These are phyloP conservation scores for Anaspis maculata DNA, from an alignment of 2,888 invertebrate genomes.

Conservation along the genomic window DNA sequence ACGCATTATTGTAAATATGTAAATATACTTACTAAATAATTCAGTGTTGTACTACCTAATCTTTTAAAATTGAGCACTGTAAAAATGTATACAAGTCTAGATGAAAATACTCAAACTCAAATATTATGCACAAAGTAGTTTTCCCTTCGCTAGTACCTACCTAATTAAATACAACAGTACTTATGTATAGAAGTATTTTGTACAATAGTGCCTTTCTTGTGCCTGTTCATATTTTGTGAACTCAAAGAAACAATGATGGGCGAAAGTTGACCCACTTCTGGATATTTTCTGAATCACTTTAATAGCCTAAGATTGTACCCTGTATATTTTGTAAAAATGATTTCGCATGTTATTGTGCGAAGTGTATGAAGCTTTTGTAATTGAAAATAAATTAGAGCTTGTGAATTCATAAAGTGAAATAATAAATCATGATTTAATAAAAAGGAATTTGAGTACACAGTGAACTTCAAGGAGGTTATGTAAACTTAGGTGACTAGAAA, in stretches of 20 bases:
- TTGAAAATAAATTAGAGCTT: constrained; percentile 38
- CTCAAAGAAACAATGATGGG: constrained; percentile 9
- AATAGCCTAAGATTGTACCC: constrained; percentile 15
- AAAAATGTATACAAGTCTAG: constrained; percentile 9
- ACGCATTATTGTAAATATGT: constrained; percentile 35
- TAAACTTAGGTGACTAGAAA: no score
- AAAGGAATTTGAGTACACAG: no score
- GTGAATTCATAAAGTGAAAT: constrained; percentile 35
- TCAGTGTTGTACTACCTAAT: constrained; percentile 26
- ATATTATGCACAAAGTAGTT: no score
- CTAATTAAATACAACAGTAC: constrained; percentile 27
- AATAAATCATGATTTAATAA: constrained; percentile 10
- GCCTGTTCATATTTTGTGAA: constrained; percentile 13
- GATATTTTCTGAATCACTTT: background rate
- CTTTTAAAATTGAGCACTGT: constrained; percentile 6
- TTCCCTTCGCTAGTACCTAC: no score
- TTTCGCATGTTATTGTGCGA: constrained; percentile 22
- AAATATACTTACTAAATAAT: no score
- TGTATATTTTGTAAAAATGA: constrained; percentile 40
- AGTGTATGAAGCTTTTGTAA: constrained; percentile 37
- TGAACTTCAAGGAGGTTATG: no score
- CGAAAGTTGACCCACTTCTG: constrained; percentile 1
- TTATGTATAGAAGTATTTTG: constrained; percentile 24
- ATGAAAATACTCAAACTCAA: no score
- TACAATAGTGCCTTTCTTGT: constrained; percentile 37